phyloP scores from a whole-genome alignment of 2,888 invertebrate genomes.

The Tiphia femorata region DNA sequence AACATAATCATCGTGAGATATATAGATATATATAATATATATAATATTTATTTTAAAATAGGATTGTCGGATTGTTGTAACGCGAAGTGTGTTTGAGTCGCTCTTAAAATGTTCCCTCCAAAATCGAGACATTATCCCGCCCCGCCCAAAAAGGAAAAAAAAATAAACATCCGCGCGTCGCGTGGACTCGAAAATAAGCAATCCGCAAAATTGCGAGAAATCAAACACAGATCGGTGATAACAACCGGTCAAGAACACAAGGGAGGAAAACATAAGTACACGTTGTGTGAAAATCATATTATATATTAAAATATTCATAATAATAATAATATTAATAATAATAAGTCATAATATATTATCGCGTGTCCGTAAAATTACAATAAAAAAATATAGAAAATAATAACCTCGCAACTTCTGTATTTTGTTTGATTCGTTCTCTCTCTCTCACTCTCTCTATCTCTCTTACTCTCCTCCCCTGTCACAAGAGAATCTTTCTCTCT shows the following conservation, averaged over 20 bases:
- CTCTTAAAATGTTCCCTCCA: too few relatives aligned
- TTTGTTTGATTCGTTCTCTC: constrained; percentile 34
- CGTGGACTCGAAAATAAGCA: too few relatives aligned
- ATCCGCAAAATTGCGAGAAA: too few relatives aligned
- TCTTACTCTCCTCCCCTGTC: constrained; percentile 3
- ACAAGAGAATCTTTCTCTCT: too few relatives aligned
- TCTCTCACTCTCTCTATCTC: constrained; percentile 18
- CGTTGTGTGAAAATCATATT: constrained; percentile 65
- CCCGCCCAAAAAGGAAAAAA: too few relatives aligned
- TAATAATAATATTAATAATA: constrained; percentile 57
- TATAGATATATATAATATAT: constrained; percentile 8
- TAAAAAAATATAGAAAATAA: constrained; percentile 70
- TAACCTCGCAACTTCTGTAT: constrained; percentile 56
- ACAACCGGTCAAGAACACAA: constrained; percentile 54
- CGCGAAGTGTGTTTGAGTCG: constrained; percentile 39
- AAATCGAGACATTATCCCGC: too few relatives aligned
- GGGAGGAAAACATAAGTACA: constrained; percentile 64
- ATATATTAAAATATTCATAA: constrained; percentile 68
- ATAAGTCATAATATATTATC: constrained; percentile 58
- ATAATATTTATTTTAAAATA: constrained; percentile 31
- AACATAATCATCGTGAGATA: constrained; percentile 23
- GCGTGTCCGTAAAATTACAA: constrained; percentile 67
- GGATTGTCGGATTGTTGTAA: constrained; percentile 35
- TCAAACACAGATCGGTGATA: constrained; percentile 44
- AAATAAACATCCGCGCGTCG: too few relatives aligned